Evolutionary conservation across 2,888 invertebrate species (phyloP), one percentile per base, ranked within the genome.

Genomic region (Chymomyza procnemis): DNA sequence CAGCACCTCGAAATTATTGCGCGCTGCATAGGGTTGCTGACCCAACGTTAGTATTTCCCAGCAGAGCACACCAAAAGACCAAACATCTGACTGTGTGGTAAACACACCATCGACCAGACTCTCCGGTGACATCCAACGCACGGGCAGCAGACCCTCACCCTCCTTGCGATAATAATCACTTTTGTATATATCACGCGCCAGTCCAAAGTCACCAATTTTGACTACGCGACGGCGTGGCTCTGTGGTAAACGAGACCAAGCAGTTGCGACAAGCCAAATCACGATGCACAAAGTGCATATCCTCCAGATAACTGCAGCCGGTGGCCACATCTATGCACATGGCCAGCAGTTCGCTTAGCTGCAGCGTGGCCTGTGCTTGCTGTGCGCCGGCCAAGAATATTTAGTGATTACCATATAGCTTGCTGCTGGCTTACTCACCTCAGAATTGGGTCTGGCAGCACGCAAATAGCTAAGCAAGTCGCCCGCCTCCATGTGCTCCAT

Each of bases 61-160:
- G 88, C 98, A 94, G 3, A 99, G 92, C 0, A 99, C 96, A 0
- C 96, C 97, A 92, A 97, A 97, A 0, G 97, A 95, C 99, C 99
- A 99, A 4, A 99, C 98, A 90, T 99, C 99, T 0, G 97, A 97
- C 89, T 99, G 98, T 60, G 96, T 96, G 0, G 98, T 98, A 90
- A 99, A 99, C 0, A 99, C 96, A 0, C 99, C 98, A 89, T 99
- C 98, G 1, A 97, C 95, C 12, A 99, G 92, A 22, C 98, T 97
- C 91, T 99, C 99, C 1, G 99, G 99, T 0, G 98, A 95, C 98
- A 99, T 99, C 99, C 99, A 99, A 50, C 98, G 93, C 0, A 99
- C 97, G 1, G 99, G 99, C 61, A 99, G 91, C 56, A 98, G 91
- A 1, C 98, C 95, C 92, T 95, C 95, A 1, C 97, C 96, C 91